Conservation (phyloP, 2,797 vertebrate species). For the Sitta carolinensis region DNA sequence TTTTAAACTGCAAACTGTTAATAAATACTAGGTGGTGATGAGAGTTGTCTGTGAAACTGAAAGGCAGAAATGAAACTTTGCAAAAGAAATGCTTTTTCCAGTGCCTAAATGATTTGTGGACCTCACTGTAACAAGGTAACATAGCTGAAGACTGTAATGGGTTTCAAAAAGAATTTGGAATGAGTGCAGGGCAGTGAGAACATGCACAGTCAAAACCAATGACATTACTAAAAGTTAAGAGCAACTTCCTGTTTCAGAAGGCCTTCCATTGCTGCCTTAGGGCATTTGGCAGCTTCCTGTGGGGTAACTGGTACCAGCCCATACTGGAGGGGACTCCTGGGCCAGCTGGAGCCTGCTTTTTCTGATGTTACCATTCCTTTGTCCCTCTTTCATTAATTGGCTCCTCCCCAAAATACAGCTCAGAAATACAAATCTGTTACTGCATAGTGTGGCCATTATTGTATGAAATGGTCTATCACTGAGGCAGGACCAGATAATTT, state of each 20-base stretch:
- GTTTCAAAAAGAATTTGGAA: neutral
- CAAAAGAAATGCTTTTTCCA: neutral
- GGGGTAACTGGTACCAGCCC: neutral
- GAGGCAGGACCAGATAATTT: neutral
- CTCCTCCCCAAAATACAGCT: neutral
- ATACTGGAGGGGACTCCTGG: neutral
- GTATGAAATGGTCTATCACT: neutral
- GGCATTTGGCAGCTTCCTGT: neutral
- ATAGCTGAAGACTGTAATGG: neutral
- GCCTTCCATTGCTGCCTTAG: neutral
- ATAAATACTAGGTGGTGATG: neutral
- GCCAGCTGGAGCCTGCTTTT: neutral
- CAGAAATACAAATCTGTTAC: neutral
- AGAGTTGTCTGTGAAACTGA: neutral
- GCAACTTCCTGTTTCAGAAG: neutral
- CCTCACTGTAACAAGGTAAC: neutral
- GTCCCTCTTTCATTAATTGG: neutral
- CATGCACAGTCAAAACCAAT: neutral
- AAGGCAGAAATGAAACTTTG: neutral
- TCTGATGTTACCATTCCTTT: neutral
- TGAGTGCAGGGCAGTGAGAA: neutral
- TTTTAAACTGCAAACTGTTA: neutral
- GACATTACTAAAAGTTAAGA: neutral
- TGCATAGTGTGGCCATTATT: neutral
- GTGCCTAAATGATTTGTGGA: neutral